Evolutionary conservation across 1,140 invertebrate species (phyloP).

Genomic region (Pachypeltis micranthus): DNA sequence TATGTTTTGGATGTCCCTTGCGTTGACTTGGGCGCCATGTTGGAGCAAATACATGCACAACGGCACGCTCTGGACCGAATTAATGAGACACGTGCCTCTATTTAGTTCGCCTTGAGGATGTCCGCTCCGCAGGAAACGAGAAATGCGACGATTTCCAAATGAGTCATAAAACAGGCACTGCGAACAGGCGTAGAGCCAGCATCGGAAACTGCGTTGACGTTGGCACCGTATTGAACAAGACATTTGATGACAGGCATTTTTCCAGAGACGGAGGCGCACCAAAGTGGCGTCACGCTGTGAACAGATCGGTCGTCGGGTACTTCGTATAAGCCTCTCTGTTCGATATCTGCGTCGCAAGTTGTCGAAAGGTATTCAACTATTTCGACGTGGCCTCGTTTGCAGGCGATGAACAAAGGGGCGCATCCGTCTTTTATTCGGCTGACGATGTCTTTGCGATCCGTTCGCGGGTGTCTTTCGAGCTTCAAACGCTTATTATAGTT

Average conservation of each 20-base stretch:
- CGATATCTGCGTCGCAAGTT: conserved; percentile 68
- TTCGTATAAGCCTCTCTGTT: conserved; percentile 68
- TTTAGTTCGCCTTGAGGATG: conserved; percentile 78
- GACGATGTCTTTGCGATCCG: conserved; percentile 49
- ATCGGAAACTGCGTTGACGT: conserved; percentile 74
- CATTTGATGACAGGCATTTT: conserved; percentile 63
- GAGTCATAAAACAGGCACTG: conserved; percentile 88
- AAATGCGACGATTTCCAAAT: conserved; percentile 59
- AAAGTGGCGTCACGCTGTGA: conserved; percentile 75
- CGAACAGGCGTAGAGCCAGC: conserved; percentile 79
- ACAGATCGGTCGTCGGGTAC: conserved; percentile 56
- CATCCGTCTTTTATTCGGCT: conserved; percentile 57
- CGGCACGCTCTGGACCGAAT: conserved; percentile 74
- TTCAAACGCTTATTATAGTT: conserved; percentile 48
- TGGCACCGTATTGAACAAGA: conserved; percentile 65
- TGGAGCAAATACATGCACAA: conserved; percentile 69
- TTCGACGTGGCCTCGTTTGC: conserved; percentile 70
- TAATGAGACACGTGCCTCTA: conserved; percentile 87
- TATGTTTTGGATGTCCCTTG: conserved; percentile 78
- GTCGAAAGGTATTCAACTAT: conserved; percentile 79
- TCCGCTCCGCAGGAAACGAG: conserved; percentile 75
- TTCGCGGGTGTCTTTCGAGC: conserved; percentile 47
- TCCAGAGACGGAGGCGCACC: conserved; percentile 85
- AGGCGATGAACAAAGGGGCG: conserved; percentile 76
- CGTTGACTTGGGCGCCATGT: conserved; percentile 70